Evolutionary conservation across 2,113 vertebrate genomes (phyloP).

Genomic region (Echinops telfairi): DNA sequence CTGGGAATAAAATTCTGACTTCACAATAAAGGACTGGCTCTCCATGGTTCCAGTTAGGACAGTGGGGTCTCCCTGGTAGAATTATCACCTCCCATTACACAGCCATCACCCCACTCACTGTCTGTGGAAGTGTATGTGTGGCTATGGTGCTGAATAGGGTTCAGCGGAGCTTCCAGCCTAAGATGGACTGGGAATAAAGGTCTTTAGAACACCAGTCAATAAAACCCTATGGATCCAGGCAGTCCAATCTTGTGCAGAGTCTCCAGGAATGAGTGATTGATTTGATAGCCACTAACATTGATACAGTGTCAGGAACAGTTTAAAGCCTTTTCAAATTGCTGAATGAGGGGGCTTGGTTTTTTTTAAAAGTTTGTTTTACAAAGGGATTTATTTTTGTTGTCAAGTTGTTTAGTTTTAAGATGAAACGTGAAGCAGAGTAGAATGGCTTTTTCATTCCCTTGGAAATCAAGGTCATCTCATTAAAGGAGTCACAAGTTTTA

Average conservation of each 20-base stretch:
- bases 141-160: not conserved
- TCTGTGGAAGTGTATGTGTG: not conserved
- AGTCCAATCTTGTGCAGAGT: not conserved
- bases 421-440: not conserved
- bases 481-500: too few species aligned
- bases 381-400: conserved; percentile 4
- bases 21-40: not conserved
- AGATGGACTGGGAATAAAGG: not conserved
- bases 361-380: not conserved
- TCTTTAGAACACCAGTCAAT: not conserved
- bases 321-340: not conserved
- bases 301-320: not conserved
- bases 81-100: not conserved
- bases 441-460: rapidly evolving
- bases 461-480: not conserved
- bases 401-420: not conserved
- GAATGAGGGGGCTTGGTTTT: not conserved
- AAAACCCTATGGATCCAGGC: not conserved
- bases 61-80: not conserved
- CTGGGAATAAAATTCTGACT: conserved; percentile 22
- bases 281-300: not conserved
- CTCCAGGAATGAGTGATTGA: not conserved
- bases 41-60: not conserved
- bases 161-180: not conserved
- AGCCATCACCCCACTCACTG: not conserved